These are phyloP conservation scores for Xyliphius kryptos DNA, from an alignment of 2,113 vertebrate genomes.

Conservation along the genomic window DNA sequence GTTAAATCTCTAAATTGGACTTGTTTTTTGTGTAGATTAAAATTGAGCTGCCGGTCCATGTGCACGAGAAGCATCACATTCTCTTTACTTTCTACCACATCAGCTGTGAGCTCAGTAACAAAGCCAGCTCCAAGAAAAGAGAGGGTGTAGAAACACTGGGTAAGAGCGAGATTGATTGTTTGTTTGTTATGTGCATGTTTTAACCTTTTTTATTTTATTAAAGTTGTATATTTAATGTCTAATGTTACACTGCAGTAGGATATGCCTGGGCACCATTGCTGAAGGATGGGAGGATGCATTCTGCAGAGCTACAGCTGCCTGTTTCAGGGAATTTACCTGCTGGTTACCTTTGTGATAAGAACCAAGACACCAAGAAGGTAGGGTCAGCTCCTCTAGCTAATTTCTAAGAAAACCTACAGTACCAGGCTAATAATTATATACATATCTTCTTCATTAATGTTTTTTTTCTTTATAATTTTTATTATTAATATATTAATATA, in stretches of 20 bases:
- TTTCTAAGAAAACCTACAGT: too few species aligned
- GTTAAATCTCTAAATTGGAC: too few species aligned
- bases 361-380: conserved; percentile 77
- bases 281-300: conserved; percentile 80
- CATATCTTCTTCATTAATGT: too few species aligned
- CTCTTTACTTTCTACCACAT: conserved; percentile 96
- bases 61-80: conserved; percentile 93
- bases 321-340: conserved; percentile 79
- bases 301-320: conserved; percentile 78
- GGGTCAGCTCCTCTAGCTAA: too few species aligned
- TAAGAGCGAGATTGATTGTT: conserved; percentile 51
- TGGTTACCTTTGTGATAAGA: conserved; percentile 74
- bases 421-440: too few species aligned
- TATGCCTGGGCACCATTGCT: conserved; percentile 83
- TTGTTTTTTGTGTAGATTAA: conserved; percentile 77
- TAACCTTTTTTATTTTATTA: too few species aligned
- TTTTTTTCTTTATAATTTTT: too few species aligned
- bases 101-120: conserved; percentile 93
- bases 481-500: too few species aligned
- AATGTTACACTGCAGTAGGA: conserved; percentile 77
- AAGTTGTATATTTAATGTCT: too few species aligned
- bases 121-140: conserved; percentile 84
- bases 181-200: too few species aligned
- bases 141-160: conserved; percentile 86
- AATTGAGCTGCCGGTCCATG: conserved; percentile 88